Percentiles rank a stretch among this genome's conserved stretches.
Conservation (phyloP, 1,140 invertebrate genomes). For the Sycophaga agraensis region DNA sequence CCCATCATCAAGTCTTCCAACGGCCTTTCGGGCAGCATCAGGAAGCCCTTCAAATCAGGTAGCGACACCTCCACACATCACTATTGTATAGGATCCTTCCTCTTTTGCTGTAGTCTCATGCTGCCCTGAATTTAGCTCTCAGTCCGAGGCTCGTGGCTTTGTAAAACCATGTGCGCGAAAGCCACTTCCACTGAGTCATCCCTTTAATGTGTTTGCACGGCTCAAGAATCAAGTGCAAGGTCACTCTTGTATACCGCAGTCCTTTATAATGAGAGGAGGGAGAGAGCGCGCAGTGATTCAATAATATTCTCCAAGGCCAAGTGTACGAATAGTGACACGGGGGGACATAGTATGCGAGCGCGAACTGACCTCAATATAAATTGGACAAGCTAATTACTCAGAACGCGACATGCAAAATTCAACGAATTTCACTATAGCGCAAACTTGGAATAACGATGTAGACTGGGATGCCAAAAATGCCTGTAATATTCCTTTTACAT, state of each 20-base stretch:
- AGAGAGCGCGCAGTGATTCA: background rate
- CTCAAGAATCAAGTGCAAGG: conserved; percentile 2
- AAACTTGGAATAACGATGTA: no score
- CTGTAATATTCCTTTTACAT: no score
- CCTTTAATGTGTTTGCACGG: background rate
- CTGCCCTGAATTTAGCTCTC: no score
- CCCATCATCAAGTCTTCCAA: conserved; percentile 51
- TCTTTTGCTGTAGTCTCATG: no score
- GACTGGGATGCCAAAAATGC: no score
- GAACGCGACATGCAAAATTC: conserved; percentile 32
- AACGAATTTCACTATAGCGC: background rate
- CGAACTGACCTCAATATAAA: conserved; percentile 35
- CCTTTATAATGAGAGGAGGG: conserved; percentile 1
- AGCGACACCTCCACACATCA: no score
- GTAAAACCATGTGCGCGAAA: no score
- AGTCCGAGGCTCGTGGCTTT: no score
- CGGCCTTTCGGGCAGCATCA: conserved; percentile 34
- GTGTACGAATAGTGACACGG: background rate
- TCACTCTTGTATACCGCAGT: no score
- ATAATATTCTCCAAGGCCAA: conserved; percentile 1
- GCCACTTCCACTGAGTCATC: background rate
- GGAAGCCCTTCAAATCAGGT: conserved; percentile 60
- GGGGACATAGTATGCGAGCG: background rate
- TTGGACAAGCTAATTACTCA: conserved; percentile 44
- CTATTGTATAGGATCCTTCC: no score